Percentiles rank a stretch among this genome's conserved stretches.
phyloP scores from a whole-genome alignment of 1,140 invertebrate genomes.

The Manduca sexta region DNA sequence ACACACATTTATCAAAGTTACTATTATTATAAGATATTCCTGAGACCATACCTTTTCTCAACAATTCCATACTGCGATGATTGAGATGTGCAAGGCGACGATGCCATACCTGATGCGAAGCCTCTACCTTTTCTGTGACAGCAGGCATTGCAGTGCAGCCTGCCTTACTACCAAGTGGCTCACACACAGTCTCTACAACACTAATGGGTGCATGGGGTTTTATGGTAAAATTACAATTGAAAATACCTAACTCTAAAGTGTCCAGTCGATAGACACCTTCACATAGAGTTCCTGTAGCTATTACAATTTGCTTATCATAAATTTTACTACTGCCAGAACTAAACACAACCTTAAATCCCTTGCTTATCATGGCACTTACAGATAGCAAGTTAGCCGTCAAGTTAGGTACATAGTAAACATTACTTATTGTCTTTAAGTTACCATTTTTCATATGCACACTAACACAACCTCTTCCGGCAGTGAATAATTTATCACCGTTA shows the following conservation, averaged over 20 bases:
- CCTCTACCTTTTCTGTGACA: neutral
- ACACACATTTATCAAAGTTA: neutral
- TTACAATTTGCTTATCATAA: too few relatives aligned
- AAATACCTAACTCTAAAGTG: too few relatives aligned
- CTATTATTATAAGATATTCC: neutral
- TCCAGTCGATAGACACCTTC: too few relatives aligned
- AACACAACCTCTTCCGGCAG: neutral
- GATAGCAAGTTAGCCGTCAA: neutral
- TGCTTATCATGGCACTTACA: neutral
- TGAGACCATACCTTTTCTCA: slow-evolving; percentile 1
- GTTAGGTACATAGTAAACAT: neutral
- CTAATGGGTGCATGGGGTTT: too few relatives aligned
- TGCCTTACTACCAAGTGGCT: too few relatives aligned
- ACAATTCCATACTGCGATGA: neutral
- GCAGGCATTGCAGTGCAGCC: neutral
- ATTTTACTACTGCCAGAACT: too few relatives aligned
- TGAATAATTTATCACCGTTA: neutral
- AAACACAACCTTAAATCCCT: too few relatives aligned
- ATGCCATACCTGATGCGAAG: neutral
- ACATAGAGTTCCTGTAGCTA: too few relatives aligned
- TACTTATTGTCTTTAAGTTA: neutral
- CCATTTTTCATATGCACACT: neutral
- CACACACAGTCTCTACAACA: too few relatives aligned
- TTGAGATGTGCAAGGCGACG: slow-evolving; percentile 1
- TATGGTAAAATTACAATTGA: too few relatives aligned